Conservation (phyloP, 2,888 invertebrate species). For the Epinotia ramella region DNA sequence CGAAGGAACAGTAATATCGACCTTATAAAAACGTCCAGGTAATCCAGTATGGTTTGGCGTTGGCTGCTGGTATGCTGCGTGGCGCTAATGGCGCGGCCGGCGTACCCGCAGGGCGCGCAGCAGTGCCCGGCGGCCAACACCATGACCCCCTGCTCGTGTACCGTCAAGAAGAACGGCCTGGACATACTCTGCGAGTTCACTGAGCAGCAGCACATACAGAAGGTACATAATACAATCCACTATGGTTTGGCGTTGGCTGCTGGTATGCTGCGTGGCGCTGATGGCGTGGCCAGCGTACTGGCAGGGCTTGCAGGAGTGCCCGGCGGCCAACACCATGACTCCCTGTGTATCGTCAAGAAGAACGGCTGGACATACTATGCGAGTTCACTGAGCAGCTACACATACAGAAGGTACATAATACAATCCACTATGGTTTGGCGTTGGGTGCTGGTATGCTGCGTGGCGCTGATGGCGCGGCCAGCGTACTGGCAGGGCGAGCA, state of each 20-base stretch:
- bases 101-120: conserved; percentile 84
- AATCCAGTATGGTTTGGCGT: conserved; percentile 79
- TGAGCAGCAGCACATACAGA: conserved; percentile 90
- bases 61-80: conserved; percentile 84
- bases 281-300: conserved; percentile 76
- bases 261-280: conserved; percentile 83
- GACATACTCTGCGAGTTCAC: conserved; percentile 96
- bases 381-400: conserved; percentile 93
- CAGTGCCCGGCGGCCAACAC: conserved; percentile 91
- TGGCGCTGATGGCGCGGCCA: conserved; percentile 82
- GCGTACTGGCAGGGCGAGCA: conserved; percentile 83
- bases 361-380: conserved; percentile 95
- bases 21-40: conserved; percentile 53
- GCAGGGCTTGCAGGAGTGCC: conserved; percentile 89
- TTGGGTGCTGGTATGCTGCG: conserved; percentile 83
- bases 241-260: conserved; percentile 83
- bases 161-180: conserved; percentile 94
- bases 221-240: conserved; percentile 66
- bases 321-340: conserved; percentile 89
- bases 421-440: conserved; percentile 79
- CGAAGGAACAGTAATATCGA: too few species aligned
- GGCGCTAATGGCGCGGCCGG: conserved; percentile 82
- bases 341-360: conserved; percentile 96
- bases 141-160: conserved; percentile 93
- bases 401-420: conserved; percentile 83